Evolutionary conservation across 2,888 invertebrate species (phyloP), one percentile per base, ranked within the genome.

Genomic region (Apantesis nais): DNA sequence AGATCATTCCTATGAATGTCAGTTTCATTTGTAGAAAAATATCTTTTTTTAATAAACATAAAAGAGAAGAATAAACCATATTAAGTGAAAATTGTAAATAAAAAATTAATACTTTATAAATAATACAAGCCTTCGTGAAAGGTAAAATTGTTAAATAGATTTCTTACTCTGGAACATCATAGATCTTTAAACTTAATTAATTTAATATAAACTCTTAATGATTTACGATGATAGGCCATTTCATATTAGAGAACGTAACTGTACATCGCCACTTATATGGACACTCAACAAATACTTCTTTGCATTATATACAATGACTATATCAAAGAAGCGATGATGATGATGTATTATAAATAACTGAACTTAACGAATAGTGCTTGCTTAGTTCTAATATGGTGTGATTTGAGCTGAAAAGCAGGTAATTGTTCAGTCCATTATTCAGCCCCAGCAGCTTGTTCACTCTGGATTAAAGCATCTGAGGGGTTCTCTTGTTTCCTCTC

Each of bases 241-340:
- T 90, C 81, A 85, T 89, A 87, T 86, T 76, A 84, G 86, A 88
- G 87, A 87, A 88, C 81, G 77, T 87, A 88, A 88, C 86, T 87
- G 85, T 87, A 90, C 85, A 88, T 87, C 79, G 88, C 88, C 88
- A 89, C 89, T 86, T 89, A 90, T 87, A 88, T 85, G 84, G 89
- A 84, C 88, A 86, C 86, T 88, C 88, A 93, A 93, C 89, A 90
- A 90, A 82, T 74, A 88, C 89, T 89, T 88, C 89, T 90, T 89
- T 86, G 89, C 86, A 84, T 90, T 92, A 93, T 92, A 89, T 92
- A 93, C 93, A 93, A 89, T 93, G 92, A 92, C 90, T 93, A 90
- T 87, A 89, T 86, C 90, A 92, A 92, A 92, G 89, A 91, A 90
- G 89, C 87, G 87, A 86, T 72, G 60, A 75, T 77, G 79, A 85